These are phyloP conservation scores for Augochlora pura DNA, from an alignment of 1,140 invertebrate species.

Conservation along the genomic window DNA sequence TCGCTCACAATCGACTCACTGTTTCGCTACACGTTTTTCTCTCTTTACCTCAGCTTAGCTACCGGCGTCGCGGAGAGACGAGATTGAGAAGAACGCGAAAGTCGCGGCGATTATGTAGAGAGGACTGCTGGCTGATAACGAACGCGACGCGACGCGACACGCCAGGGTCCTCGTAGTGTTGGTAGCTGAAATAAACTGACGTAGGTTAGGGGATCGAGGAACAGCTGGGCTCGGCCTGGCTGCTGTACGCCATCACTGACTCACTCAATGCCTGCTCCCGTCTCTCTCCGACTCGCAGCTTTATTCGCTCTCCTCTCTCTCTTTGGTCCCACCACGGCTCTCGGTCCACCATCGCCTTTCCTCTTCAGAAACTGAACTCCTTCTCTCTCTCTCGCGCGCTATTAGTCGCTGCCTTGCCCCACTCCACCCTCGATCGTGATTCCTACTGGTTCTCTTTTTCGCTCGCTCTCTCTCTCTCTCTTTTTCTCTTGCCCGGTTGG, in stretches of 20 bases:
- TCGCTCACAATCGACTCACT: constrained; percentile 5
- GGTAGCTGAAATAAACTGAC: constrained; percentile 64
- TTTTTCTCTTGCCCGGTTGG: background rate
- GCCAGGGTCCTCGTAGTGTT: constrained; percentile 37
- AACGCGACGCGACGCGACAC: background rate
- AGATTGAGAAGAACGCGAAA: background rate
- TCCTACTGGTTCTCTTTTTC: background rate
- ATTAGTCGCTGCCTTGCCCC: constrained; percentile 16
- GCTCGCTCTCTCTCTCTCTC: constrained; percentile 20
- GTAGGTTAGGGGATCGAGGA: constrained; percentile 63
- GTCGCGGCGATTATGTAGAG: too few relatives aligned
- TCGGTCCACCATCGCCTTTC: background rate
- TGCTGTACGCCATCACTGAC: constrained; percentile 70
- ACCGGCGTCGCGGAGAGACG: background rate
- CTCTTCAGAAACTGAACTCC: background rate
- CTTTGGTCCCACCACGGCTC: constrained; percentile 19
- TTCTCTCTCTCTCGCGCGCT: constrained; percentile 12
- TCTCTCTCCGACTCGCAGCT: constrained; percentile 22
- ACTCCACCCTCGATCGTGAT: constrained; percentile 19
- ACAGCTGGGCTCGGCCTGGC: constrained; percentile 69
- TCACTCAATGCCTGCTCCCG: constrained; percentile 59
- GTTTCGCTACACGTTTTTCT: background rate
- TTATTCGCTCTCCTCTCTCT: background rate
- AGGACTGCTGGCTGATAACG: constrained; percentile 13
- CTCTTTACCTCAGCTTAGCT: background rate